Percentiles rank a stretch among this genome's conserved stretches.
Conservation (phyloP, 2,888 invertebrate species). For the Portevinia maculata region DNA sequence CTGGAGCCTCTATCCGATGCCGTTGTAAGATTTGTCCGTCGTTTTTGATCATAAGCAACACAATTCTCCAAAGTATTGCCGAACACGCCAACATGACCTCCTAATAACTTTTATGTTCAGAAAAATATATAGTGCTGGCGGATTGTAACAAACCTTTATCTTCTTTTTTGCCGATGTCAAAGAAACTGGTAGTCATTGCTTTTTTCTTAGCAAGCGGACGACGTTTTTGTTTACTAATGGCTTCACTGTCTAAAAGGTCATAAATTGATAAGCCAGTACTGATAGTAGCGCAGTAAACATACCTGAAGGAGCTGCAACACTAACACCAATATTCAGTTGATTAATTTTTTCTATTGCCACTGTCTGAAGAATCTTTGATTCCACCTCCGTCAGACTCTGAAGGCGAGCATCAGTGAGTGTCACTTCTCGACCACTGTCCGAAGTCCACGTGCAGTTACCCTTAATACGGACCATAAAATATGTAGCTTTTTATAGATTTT, state of each 20-base stretch:
- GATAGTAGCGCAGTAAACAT: background rate
- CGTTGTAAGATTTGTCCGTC: conserved; percentile 78
- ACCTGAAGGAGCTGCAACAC: conserved; percentile 92
- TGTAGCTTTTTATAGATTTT: background rate
- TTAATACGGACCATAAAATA: conserved; percentile 78
- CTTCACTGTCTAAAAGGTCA: conserved; percentile 75
- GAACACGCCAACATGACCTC: conserved; percentile 84
- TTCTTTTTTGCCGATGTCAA: conserved; percentile 90
- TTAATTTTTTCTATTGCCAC: conserved; percentile 94
- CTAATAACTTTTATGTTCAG: background rate
- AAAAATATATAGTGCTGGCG: background rate
- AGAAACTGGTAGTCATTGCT: conserved; percentile 94
- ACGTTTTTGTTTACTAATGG: conserved; percentile 85
- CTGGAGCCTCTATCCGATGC: conserved; percentile 84
- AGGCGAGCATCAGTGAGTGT: conserved; percentile 86
- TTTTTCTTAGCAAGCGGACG: conserved; percentile 93
- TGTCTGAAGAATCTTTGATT: conserved; percentile 90
- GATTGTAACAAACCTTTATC: conserved; percentile 81
- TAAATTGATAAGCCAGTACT: conserved; percentile 6
- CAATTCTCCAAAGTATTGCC: conserved; percentile 93
- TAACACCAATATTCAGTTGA: conserved; percentile 92
- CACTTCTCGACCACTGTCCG: conserved; percentile 86
- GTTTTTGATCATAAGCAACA: conserved; percentile 88
- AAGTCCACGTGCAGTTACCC: conserved; percentile 92
- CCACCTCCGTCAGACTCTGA: conserved; percentile 88